Base-by-base conservation (phyloP, 2,797 vertebrate genomes). In the Poecile montanus region DNA sequence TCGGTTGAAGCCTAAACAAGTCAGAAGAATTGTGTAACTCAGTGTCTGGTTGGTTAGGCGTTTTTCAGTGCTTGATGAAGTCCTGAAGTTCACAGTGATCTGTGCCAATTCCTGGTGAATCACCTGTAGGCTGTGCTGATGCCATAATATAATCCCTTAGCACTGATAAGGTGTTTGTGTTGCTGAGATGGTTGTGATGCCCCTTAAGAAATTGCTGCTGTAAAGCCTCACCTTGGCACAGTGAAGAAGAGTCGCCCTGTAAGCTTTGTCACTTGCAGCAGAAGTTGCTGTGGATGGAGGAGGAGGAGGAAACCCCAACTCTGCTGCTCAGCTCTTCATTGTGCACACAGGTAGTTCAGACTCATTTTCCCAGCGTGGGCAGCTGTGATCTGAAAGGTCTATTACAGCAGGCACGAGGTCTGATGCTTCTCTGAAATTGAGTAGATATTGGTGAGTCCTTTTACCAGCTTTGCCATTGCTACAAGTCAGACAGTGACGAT, bases 91-190 rank as follows among this genome's bases (percentile, higher is more conserved):
- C 61, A 20, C 10, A 20, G 77, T 27, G 62, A 42, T 73, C 48
- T 76, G 22, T 50, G 51, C n/a, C 1, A 16, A 16, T 87, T 89
- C 65, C 60, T 44, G 57, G 42, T 87, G 78, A 95, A 62, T 94
- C 77, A 89, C 76, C 53, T 60, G 68, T 85, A 26, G 66, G 45
- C n/a, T 90, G 72, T 76, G 44, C 85, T 51, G 47, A 71, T 93
- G 79, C 89, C 5, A 10, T 81, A 54, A 73, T 71, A 38, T 27
- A 85, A 27, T 75, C 53, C 62, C 0, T 1, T 86, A 61, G 42
- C 6, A 44, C 38, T 3, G 48, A 66, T 50, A 63, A 67, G 38
- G 42, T 45, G 36, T 62, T 85, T 0, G 2, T 81, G 72, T 47
- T 36, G 34, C 60, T 61, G 70, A 23, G 58, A 9, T 68, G 54